These are phyloP conservation scores for Pollenia griseotomentosa DNA, from an alignment of 2,888 invertebrate genomes.

Conservation along the genomic window DNA sequence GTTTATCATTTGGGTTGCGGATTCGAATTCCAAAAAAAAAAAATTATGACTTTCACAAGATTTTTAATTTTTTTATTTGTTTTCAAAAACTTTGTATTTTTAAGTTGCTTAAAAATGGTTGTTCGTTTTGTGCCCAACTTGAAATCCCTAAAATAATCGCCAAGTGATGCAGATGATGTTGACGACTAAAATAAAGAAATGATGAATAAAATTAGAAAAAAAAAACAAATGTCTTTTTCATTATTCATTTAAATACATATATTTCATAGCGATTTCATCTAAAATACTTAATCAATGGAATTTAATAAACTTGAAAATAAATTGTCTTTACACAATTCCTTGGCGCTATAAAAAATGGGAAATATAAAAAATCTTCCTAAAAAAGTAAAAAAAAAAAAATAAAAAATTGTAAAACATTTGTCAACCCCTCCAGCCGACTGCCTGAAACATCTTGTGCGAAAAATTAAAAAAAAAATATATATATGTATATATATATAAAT, in stretches of 20 bases:
- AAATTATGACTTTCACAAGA: too few species aligned
- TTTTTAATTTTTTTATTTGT: too few species aligned
- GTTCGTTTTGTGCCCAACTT: too few species aligned
- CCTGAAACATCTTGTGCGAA: not conserved
- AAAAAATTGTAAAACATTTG: not conserved
- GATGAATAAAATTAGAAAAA: conserved; percentile 36
- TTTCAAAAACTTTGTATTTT: too few species aligned
- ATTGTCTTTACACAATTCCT: conserved; percentile 12
- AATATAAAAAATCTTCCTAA: not conserved
- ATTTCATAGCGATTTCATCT: not conserved
- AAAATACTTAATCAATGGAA: conserved; percentile 51
- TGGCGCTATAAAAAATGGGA: not conserved
- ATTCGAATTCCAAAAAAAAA: too few species aligned
- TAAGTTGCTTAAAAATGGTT: too few species aligned
- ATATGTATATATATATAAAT: too few species aligned
- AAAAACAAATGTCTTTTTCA: conserved; percentile 9
- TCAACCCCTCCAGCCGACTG: not conserved
- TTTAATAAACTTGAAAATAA: conserved; percentile 60
- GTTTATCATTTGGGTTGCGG: too few species aligned
- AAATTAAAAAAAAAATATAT: conserved; percentile 15
- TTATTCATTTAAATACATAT: conserved; percentile 26
- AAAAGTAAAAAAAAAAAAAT: too few species aligned
- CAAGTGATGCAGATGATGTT: too few species aligned
- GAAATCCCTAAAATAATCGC: not conserved
- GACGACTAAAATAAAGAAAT: not conserved